A percentile compares a stretch with the other conserved stretches of the same genome.
phyloP scores from a whole-genome alignment of 2,888 invertebrate species.

The Eurytoma californica region DNA sequence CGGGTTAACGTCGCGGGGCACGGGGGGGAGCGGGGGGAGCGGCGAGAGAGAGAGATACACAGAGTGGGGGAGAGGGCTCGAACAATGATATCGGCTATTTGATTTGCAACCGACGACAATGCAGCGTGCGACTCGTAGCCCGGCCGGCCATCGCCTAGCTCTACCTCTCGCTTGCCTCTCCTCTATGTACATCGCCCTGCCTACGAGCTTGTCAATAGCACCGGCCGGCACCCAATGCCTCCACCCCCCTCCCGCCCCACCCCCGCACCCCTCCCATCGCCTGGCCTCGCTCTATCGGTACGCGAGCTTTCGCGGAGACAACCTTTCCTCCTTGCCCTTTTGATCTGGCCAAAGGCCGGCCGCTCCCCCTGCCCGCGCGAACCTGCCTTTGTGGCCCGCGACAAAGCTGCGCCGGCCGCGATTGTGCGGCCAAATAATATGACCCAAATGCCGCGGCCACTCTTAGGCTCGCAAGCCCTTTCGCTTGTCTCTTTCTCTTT shows the following conservation, averaged over 20 bases:
- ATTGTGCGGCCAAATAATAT: background rate
- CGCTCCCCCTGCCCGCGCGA: background rate
- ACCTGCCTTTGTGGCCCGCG: background rate
- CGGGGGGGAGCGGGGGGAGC: slow-evolving; percentile 60
- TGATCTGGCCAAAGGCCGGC: slow-evolving; percentile 36
- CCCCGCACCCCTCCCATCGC: too few species aligned
- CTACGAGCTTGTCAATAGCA: slow-evolving; percentile 61
- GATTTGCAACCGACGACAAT: slow-evolving; percentile 75
- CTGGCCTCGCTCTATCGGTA: slow-evolving; percentile 19
- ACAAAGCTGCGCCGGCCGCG: background rate
- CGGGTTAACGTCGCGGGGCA: slow-evolving; percentile 64
- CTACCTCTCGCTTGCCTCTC: background rate
- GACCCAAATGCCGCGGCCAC: background rate
- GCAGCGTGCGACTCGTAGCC: slow-evolving; percentile 55
- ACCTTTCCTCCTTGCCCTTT: slow-evolving; percentile 52
- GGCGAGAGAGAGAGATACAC: slow-evolving; percentile 46
- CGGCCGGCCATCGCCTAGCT: slow-evolving; percentile 15
- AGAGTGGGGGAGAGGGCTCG: slow-evolving; percentile 60
- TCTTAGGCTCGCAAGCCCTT: background rate
- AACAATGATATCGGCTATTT: slow-evolving; percentile 75
- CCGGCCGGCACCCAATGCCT: slow-evolving; percentile 56
- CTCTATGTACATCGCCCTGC: background rate
- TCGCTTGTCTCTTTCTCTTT: background rate
- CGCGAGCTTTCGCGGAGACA: slow-evolving; percentile 45
- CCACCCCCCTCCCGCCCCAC: background rate